These are phyloP conservation scores for Lethocerus indicus DNA, from an alignment of 1,140 invertebrate genomes.

Conservation along the genomic window DNA sequence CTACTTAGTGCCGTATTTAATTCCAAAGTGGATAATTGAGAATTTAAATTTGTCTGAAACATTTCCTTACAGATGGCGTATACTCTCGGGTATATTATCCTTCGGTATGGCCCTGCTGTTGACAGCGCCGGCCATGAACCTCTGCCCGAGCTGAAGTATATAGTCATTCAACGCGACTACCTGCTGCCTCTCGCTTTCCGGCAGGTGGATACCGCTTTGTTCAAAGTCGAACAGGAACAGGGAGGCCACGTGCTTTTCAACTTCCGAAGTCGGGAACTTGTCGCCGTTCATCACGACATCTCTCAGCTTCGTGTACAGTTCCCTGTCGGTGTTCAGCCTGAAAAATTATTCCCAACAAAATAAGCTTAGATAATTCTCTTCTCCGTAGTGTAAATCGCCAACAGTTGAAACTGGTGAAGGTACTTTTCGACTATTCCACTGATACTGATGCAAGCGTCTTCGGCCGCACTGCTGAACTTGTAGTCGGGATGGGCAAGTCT, in stretches of 20 bases:
- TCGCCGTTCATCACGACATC: conserved; percentile 54
- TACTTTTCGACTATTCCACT: conserved; percentile 84
- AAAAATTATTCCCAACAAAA: not conserved
- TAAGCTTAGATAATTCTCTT: not conserved
- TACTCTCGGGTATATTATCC: conserved; percentile 43
- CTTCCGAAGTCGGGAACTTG: conserved; percentile 39
- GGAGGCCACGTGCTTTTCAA: conserved; percentile 71
- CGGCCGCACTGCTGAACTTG: conserved; percentile 58
- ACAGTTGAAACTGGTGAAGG: conserved; percentile 16
- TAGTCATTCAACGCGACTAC: conserved; percentile 75
- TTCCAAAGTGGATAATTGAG: too few species aligned
- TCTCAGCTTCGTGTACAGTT: conserved; percentile 60
- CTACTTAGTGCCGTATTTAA: too few species aligned
- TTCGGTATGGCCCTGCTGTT: conserved; percentile 44
- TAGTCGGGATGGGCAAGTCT: conserved; percentile 71
- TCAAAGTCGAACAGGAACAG: conserved; percentile 94
- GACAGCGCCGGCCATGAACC: conserved; percentile 63
- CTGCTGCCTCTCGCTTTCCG: conserved; percentile 48
- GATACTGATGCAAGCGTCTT: conserved; percentile 69
- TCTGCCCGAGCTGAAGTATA: conserved; percentile 63
- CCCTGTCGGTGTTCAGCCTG: conserved; percentile 76
- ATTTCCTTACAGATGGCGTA: conserved; percentile 55
- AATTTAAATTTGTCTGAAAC: too few species aligned
- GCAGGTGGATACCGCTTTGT: conserved; percentile 86
- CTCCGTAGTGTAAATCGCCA: too few species aligned